These are phyloP conservation scores for Koerneria pararmatus DNA, from an alignment of 2,888 invertebrate genomes.

Conservation along the genomic window DNA sequence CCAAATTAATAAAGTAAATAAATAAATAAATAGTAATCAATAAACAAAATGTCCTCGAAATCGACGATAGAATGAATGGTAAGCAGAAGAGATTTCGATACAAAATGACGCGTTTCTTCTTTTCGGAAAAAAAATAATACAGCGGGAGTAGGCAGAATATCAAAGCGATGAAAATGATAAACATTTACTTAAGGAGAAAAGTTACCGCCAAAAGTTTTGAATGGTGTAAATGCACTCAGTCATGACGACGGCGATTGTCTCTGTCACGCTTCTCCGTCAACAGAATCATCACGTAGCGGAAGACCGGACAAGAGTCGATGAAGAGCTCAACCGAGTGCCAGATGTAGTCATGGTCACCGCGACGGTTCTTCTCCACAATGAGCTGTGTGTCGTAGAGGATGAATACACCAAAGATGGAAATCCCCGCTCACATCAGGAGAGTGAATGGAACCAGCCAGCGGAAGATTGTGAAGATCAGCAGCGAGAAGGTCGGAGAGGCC, in stretches of 20 bases:
- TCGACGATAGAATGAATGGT: too few species aligned
- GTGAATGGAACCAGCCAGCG: conserved; percentile 26
- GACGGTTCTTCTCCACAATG: conserved; percentile 56
- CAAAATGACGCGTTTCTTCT: too few species aligned
- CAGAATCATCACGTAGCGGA: conserved; percentile 22
- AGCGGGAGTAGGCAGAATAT: too few species aligned
- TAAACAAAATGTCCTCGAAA: too few species aligned
- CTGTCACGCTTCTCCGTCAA: conserved; percentile 17
- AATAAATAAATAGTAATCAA: too few species aligned
- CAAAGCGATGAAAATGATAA: too few species aligned
- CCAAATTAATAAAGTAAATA: too few species aligned
- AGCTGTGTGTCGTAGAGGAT: conserved; percentile 94
- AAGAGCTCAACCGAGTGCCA: conserved; percentile 76
- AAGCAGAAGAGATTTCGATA: too few species aligned
- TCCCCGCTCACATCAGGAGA: conserved; percentile 73
- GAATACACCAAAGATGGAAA: conserved; percentile 87
- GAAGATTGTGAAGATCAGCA: conserved; percentile 36
- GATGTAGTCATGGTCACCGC: conserved; percentile 87
- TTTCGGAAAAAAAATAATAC: too few species aligned
- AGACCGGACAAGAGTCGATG: conserved; percentile 70
- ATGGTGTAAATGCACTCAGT: too few species aligned
- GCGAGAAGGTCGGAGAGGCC: conserved; percentile 32
- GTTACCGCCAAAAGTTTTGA: too few species aligned
- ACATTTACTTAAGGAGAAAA: too few species aligned
- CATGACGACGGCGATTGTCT: conserved; percentile 22